Evolutionary conservation across 2,113 vertebrate genomes (phyloP), one percentile per base, ranked within the genome.

Genomic region (Verasper variegatus): DNA sequence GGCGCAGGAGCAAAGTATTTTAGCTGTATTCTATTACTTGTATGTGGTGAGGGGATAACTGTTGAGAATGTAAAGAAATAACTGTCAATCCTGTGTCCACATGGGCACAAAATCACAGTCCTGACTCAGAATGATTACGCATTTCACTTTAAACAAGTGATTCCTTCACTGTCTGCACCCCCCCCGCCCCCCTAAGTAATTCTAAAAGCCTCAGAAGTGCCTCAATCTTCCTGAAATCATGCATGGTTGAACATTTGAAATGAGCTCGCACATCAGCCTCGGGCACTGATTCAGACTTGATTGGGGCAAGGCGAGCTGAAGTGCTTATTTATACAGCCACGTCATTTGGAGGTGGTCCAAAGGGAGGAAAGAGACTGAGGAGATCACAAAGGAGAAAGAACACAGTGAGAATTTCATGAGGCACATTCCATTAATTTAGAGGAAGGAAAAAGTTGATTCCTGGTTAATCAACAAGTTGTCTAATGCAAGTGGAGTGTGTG

Each of bases 191-290:
- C 47, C 47, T 65, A 79, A 87, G 87, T 89, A 72, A 87, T 83
- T 86, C 71, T 75, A 82, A 91, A 88, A 86, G 90, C 92, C 86
- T 91, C 87, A 91, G 94, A 95, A 96, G 93, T 94, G 95, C 94
- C 95, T 96, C 95, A 95, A 95, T 96, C 95, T 96, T 94, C 73
- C 95, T 95, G 92, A 94, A 95, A 96, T 96, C 97, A 96, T 96
- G 97, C 96, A 96, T 97, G 96, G 97, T 90, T 97, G 96, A 97
- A 95, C 96, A 97, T 97, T 96, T 95, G 95, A 97, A 98, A 97
- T 96, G 96, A 96, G 96, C 96, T 96, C 95, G 95, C 95, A 91
- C 94, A 95, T 95, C 92, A 94, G 94, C 97, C 96, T 61, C 88
- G 90, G 97, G 97, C 96, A 88, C 88, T 94, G 96, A 97, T 96